Conservation (phyloP, 2,888 invertebrate species). For the Synanthedon vespiformis region DNA sequence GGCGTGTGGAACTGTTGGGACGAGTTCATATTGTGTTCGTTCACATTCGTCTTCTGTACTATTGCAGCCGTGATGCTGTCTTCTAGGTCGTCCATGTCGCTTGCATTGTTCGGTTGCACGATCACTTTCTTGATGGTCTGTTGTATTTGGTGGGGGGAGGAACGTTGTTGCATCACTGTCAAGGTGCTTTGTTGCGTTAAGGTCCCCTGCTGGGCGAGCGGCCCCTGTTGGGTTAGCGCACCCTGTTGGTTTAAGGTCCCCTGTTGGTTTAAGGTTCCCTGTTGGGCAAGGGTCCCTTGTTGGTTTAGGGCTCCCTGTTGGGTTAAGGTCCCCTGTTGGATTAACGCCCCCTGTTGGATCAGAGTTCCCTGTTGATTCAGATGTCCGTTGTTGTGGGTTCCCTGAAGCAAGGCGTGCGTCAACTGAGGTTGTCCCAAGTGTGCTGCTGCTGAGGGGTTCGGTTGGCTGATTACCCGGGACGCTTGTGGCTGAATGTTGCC, state of each 20-base stretch:
- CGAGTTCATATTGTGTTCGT: conserved; percentile 23
- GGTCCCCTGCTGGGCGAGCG: conserved; percentile 24
- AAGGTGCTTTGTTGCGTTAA: conserved; percentile 34
- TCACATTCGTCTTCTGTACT: conserved; percentile 46
- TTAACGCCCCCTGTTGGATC: conserved; percentile 14
- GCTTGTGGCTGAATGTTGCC: conserved; percentile 17
- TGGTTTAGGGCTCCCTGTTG: conserved; percentile 52
- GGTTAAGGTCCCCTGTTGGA: conserved; percentile 31
- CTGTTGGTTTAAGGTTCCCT: conserved; percentile 27
- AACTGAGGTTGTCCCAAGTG: conserved; percentile 21
- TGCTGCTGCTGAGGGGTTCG: conserved; percentile 55
- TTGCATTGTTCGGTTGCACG: conserved; percentile 58
- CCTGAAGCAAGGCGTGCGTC: not conserved
- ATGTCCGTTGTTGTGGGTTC: not conserved
- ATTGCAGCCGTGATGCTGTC: conserved; percentile 67
- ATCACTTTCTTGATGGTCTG: conserved; percentile 41
- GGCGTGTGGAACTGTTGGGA: conserved; percentile 41
- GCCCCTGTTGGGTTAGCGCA: conserved; percentile 29
- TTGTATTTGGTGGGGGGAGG: conserved; percentile 31
- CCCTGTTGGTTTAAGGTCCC: conserved; percentile 30
- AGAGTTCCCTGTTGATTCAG: conserved; percentile 34
- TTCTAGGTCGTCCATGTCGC: conserved; percentile 64
- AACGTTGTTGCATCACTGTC: conserved; percentile 32
- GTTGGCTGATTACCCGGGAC: conserved; percentile 53
- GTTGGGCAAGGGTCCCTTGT: conserved; percentile 22